A percentile compares a stretch with the other conserved stretches of the same genome.
Conservation (phyloP, 1,140 invertebrate genomes). For the Penaeus japonicus region DNA sequence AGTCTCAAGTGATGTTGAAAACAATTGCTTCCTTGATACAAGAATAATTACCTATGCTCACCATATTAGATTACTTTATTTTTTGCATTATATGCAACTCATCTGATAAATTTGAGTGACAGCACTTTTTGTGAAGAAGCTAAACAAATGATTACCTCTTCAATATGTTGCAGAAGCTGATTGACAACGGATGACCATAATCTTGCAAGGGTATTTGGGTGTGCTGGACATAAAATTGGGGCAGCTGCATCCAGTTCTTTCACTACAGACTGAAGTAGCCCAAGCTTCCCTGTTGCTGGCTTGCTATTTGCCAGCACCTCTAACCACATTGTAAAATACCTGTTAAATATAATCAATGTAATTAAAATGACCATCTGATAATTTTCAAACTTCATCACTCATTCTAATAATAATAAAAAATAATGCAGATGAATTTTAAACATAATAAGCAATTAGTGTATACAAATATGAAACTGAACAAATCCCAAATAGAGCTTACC, state of each 20-base stretch:
- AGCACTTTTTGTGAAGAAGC: too few relatives aligned
- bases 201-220: background rate
- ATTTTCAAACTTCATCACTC: too few relatives aligned
- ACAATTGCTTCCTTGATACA: too few relatives aligned
- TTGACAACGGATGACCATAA: constrained; percentile 16
- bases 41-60: too few relatives aligned
- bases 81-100: too few relatives aligned
- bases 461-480: background rate
- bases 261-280: constrained; percentile 27
- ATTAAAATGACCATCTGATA: background rate
- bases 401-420: too few relatives aligned
- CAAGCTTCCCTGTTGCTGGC: constrained; percentile 35
- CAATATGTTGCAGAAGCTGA: constrained; percentile 14
- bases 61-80: too few relatives aligned
- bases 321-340: constrained; percentile 32
- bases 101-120: too few relatives aligned
- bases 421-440: too few relatives aligned
- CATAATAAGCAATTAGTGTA: background rate
- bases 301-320: constrained; percentile 37
- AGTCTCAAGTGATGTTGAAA: too few relatives aligned
- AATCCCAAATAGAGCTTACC: constrained; percentile 15
- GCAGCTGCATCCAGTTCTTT: constrained; percentile 26
- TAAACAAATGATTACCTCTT: background rate
- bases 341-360: background rate
- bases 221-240: background rate